Base-by-base conservation (phyloP, 2,888 invertebrate species). In the Euclidia mi region DNA sequence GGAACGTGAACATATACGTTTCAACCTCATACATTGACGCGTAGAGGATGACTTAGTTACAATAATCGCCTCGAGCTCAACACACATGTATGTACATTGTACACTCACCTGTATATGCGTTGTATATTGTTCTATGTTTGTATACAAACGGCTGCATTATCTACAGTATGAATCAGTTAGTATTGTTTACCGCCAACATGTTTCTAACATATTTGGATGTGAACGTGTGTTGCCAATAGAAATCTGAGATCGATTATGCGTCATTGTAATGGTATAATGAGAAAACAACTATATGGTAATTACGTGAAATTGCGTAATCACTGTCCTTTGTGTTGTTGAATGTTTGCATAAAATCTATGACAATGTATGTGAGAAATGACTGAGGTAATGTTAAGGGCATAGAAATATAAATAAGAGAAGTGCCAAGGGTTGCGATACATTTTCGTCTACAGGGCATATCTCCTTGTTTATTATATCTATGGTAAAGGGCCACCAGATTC, bases 101-200 rank as follows among this genome's bases (percentile, higher is more conserved):
- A 59, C 62, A 62, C 42, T 56, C 38, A 40, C 38, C 45, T 52
- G 52, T 29, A 48, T 60, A 44, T 57, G 65, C 62, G 55, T 64
- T 67, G 58, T 70, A 60, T 67, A 76, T 67, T 79, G 77, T 77
- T 79, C 78, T 76, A 78, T 77, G 78, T 81, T 74, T 80, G 82
- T 82, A 68, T 81, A 82, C 81, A 83, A 82, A 67, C 78, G 77
- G 71, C 79, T 82, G 80, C 79, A 82, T 85, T 87, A 84, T 81
- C 76, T 70, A 50, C 58, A 40, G 74, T 69, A 80, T 90, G 89
- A 90, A 81, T 90, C 87, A 88, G 71, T 60, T 57, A 43, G 75
- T 78, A 87, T 89, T 90, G 88, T 89, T 87, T 84, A 81, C 79
- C 56, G 75, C 71, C 77, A 71, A 69, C 79, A 65, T 78, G 75